These are phyloP conservation scores for Enoplosus armatus DNA, from an alignment of 2,797 vertebrate species.

Conservation along the genomic window DNA sequence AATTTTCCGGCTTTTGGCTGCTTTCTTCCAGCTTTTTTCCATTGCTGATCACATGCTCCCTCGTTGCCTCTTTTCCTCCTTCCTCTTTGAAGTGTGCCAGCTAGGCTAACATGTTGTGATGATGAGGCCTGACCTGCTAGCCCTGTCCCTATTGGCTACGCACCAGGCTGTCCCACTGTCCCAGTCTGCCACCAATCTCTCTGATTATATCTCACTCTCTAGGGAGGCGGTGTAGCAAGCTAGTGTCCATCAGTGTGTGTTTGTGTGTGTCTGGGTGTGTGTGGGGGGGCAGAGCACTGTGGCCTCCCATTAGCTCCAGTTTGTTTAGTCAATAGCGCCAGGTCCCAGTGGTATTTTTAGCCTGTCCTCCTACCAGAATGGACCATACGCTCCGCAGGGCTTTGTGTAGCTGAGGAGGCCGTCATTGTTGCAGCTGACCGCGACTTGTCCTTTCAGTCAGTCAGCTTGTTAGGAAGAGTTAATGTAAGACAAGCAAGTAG, in stretches of 20 bases:
- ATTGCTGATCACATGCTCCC: background rate
- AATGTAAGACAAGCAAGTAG: constrained; percentile 10
- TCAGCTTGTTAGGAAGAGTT: constrained; percentile 40
- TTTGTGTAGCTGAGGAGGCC: constrained; percentile 67
- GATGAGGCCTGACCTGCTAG: constrained; percentile 80
- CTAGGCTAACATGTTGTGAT: constrained; percentile 71
- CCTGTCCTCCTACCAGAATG: constrained; percentile 63
- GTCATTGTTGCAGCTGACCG: constrained; percentile 55
- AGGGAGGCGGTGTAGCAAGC: constrained; percentile 75
- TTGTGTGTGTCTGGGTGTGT: constrained; percentile 26
- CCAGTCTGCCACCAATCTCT: constrained; percentile 77
- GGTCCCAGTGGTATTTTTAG: constrained; percentile 84
- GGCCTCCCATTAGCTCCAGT: constrained; percentile 84
- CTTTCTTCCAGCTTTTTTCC: background rate
- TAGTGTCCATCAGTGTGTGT: constrained; percentile 29
- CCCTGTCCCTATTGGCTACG: constrained; percentile 69
- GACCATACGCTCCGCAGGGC: constrained; percentile 57
- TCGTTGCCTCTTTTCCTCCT: background rate
- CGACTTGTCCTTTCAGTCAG: constrained; percentile 48
- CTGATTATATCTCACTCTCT: constrained; percentile 83
- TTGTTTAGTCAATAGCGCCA: constrained; percentile 83
- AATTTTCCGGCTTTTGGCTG: background rate
- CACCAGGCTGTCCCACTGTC: constrained; percentile 66
- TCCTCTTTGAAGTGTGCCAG: constrained; percentile 60
- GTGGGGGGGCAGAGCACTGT: constrained; percentile 34